Percentiles rank a stretch among this genome's conserved stretches.
Conservation (phyloP, 2,797 vertebrate species). For the Microchirus variegatus region DNA sequence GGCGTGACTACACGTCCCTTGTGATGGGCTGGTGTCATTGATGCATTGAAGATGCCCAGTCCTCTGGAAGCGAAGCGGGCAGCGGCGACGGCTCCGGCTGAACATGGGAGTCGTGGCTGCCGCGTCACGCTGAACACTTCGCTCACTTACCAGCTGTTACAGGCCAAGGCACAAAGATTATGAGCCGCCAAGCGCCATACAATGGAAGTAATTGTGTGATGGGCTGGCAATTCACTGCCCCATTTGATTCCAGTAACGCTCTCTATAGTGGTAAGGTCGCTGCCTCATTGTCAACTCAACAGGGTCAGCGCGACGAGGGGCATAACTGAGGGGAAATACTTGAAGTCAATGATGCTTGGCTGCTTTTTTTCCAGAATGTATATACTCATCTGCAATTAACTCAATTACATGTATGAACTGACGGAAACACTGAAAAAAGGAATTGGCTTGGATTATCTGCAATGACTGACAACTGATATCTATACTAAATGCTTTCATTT, state of each 20-base stretch:
- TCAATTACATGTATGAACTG: neutral
- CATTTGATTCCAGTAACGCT: constrained; percentile 59
- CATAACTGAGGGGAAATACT: constrained; percentile 27
- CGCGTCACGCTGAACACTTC: constrained; percentile 51
- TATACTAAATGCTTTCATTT: neutral
- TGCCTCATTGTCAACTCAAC: constrained; percentile 36
- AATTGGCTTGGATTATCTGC: neutral
- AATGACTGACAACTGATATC: neutral
- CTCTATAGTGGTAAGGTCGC: constrained; percentile 34
- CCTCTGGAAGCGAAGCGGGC: constrained; percentile 58
- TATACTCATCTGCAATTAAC: constrained; percentile 9
- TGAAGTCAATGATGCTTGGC: constrained; percentile 18
- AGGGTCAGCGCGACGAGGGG: constrained; percentile 30
- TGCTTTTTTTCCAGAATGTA: constrained; percentile 21
- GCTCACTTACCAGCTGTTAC: constrained; percentile 70
- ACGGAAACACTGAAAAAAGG: constrained; percentile 7
- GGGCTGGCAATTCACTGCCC: constrained; percentile 57
- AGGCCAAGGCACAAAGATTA: constrained; percentile 47
- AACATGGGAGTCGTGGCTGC: constrained; percentile 45
- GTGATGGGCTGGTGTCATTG: constrained; percentile 73
- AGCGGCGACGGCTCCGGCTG: constrained; percentile 43
- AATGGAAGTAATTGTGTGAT: constrained; percentile 67
- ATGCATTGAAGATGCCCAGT: constrained; percentile 69
- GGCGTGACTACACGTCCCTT: constrained; percentile 68
- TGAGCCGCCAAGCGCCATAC: constrained; percentile 43